Base-by-base conservation (phyloP, 2,888 invertebrate species). In the Strigamia crassipes region DNA sequence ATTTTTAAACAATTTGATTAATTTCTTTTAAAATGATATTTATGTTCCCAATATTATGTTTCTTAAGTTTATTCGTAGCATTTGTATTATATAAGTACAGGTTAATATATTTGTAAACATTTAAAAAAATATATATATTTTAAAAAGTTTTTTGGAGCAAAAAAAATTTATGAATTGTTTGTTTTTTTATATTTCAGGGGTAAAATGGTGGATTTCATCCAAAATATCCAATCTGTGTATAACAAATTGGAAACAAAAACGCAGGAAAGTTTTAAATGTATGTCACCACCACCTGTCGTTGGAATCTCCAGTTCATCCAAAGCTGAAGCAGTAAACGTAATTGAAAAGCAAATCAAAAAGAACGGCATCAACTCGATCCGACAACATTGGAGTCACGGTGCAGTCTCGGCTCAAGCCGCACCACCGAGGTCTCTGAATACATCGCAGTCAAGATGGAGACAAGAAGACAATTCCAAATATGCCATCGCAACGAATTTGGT, bases 231-330 rank as follows among this genome's bases (percentile, higher is more conserved):
- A 51, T 51, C 51, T 56, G 56, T 56, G 1, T 56, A 56, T 18
- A 56, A 56, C 56, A 56, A 56, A 21, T 56, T 56, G 56, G 56
- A 18, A 21, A 18, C 56, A 56, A 56, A 56, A 56, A 56, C 56
- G 18, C 18, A n/a, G 9, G 56, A 56, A 56, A 56, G 56, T 56
- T 56, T 56, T 4, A 56, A n/a, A 21, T 56, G 56, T 56, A 21
- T 56, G 21, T 56, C 56, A 18, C 56, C 56, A 4, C 56, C 56
- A 46, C 46, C 46, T n/a, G 46, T 56, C 9, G 21, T 56, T 56
- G 56, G 18, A n/a, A 56, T 56, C n/a, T 56, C 56, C 9, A 18
- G 18, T 5, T 9, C 56, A 18, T 18, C 56, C n/a, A 56, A 56
- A 18, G 8, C 9, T 5, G 56, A 56, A 56, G 56, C 56, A 56